Percentiles rank a stretch among this genome's conserved stretches.
Evolutionary conservation across 2,113 vertebrate species (phyloP).

Genomic region (Tupaia chinensis): DNA sequence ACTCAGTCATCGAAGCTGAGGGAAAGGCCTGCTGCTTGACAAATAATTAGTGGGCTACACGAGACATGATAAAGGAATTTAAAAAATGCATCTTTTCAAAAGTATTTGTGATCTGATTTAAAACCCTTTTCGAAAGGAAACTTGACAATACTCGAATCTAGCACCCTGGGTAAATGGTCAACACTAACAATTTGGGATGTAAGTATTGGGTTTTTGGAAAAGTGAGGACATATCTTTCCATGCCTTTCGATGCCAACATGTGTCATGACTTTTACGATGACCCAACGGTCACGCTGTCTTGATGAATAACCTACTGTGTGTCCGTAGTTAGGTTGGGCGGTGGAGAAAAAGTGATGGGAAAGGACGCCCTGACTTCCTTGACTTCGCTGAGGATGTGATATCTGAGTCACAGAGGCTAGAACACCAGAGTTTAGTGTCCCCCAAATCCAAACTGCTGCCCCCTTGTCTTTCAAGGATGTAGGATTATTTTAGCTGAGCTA

Average conservation of each 20-base stretch:
- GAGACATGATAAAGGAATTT: background rate
- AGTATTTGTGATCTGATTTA: slow-evolving; percentile 13
- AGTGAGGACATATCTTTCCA: too few species aligned
- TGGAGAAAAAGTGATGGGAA: background rate
- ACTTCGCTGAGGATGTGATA: background rate
- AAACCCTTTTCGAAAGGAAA: slow-evolving; percentile 40
- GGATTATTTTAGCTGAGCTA: background rate
- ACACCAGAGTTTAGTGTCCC: background rate
- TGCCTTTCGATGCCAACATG: too few species aligned
- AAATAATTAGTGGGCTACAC: background rate
- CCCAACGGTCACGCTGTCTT: too few species aligned
- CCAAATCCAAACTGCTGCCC: background rate
- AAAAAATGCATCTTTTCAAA: background rate
- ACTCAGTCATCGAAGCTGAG: background rate
- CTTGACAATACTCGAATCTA: background rate
- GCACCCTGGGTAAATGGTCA: background rate
- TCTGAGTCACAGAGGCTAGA: background rate
- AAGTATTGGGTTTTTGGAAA: too few species aligned
- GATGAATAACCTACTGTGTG: background rate
- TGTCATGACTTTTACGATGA: too few species aligned
- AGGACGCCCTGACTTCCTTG: background rate
- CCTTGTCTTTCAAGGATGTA: background rate
- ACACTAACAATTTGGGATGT: background rate
- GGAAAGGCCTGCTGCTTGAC: background rate
- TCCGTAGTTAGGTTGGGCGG: background rate